Percentiles rank a stretch among this genome's conserved stretches.
phyloP scores from a whole-genome alignment of 2,113 vertebrate species.

The Ameiurus melas region DNA sequence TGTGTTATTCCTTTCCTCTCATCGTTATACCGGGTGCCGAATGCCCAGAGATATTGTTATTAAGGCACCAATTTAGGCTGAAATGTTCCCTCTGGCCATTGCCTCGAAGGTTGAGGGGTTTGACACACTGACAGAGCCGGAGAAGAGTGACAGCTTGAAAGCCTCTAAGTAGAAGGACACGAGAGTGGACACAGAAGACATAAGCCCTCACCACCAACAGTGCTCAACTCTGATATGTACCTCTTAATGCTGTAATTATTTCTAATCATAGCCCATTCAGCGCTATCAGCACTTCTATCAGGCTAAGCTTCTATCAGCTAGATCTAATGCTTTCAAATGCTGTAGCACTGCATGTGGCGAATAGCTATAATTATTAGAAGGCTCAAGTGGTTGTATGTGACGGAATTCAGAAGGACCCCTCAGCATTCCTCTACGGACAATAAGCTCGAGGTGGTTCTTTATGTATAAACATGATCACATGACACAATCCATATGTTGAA shows the following conservation, averaged over 20 bases:
- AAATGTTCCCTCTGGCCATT: conserved; percentile 10
- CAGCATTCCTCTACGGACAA: background rate
- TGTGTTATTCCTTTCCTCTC: conserved; percentile 35
- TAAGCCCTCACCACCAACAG: conserved; percentile 14
- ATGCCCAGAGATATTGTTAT: conserved; percentile 40
- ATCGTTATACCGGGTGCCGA: conserved; percentile 24
- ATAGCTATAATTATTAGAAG: conserved; percentile 39
- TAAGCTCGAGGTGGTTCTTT: background rate
- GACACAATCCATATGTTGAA: background rate
- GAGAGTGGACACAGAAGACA: background rate
- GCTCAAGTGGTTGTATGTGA: conserved; percentile 34
- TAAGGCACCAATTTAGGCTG: conserved; percentile 39
- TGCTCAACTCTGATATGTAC: conserved; percentile 33
- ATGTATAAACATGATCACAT: background rate
- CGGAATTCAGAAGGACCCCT: conserved; percentile 27
- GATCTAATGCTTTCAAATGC: conserved; percentile 19
- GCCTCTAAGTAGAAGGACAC: conserved; percentile 17
- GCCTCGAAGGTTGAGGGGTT: conserved; percentile 1
- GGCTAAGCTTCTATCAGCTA: conserved; percentile 24
- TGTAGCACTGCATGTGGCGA: conserved; percentile 10
- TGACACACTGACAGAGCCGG: conserved; percentile 20
- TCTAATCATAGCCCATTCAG: conserved; percentile 63
- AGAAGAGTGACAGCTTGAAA: conserved; percentile 40
- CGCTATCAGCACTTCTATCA: conserved; percentile 42
- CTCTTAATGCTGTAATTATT: conserved; percentile 62